Percentiles rank a stretch among this genome's conserved stretches.
Conservation (phyloP, 2,888 invertebrate species). For the Mamestra brassicae region DNA sequence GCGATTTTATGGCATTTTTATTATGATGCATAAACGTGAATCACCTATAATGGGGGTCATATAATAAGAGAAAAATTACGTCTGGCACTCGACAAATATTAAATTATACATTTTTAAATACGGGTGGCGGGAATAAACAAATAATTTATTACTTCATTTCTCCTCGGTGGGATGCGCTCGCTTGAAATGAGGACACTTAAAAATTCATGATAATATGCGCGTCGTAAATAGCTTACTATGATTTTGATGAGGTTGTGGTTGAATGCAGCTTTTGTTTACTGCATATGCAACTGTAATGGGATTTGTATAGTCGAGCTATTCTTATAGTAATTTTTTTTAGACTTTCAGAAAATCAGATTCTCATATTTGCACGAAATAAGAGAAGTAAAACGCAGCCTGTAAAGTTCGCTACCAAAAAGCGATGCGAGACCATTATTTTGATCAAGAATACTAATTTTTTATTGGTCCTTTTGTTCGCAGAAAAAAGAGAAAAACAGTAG, state of each 20-base stretch:
- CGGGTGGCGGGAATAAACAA: slow-evolving; percentile 67
- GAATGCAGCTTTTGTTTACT: slow-evolving; percentile 41
- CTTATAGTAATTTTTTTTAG: neutral
- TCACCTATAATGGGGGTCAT: slow-evolving; percentile 83
- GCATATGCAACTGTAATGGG: slow-evolving; percentile 25
- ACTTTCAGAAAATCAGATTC: neutral
- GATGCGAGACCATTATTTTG: too few species aligned
- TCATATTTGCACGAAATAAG: neutral
- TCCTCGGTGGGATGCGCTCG: slow-evolving; percentile 50
- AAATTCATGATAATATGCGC: slow-evolving; percentile 65
- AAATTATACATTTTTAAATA: slow-evolving; percentile 76
- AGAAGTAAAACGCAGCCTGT: neutral
- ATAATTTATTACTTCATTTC: slow-evolving; percentile 71
- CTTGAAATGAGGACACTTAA: slow-evolving; percentile 64
- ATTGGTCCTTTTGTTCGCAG: neutral
- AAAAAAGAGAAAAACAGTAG: neutral
- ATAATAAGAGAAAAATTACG: slow-evolving; percentile 78
- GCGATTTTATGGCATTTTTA: slow-evolving; percentile 89
- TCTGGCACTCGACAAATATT: slow-evolving; percentile 76
- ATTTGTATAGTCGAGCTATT: neutral
- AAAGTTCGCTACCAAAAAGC: neutral
- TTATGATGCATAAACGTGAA: slow-evolving; percentile 90
- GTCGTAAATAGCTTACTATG: slow-evolving; percentile 64
- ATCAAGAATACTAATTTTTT: neutral
- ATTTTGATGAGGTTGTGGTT: slow-evolving; percentile 48